Percentiles rank a stretch among this genome's conserved stretches.
Evolutionary conservation across 2,113 vertebrate species (phyloP).

Genomic region (Cyprinodon brontotheroides): DNA sequence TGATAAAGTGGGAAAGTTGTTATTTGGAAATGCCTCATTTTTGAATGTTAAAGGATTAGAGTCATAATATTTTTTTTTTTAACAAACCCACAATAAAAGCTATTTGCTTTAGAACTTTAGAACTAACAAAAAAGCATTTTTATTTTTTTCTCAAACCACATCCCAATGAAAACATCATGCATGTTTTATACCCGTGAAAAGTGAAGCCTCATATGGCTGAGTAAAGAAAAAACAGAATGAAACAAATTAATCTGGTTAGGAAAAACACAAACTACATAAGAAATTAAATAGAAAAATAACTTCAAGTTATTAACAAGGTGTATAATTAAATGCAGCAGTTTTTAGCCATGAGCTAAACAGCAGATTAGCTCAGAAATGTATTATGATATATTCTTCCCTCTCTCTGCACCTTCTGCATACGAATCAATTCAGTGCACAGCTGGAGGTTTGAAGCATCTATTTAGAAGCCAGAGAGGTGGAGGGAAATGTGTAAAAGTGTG

Average conservation of each 20-base stretch:
- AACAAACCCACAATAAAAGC: conserved; percentile 21
- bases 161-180: not conserved
- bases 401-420: conserved; percentile 39
- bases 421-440: conserved; percentile 48
- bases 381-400: conserved; percentile 42
- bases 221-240: not conserved
- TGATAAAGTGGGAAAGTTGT: not conserved
- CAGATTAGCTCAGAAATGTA: conserved; percentile 60
- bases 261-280: conserved; percentile 6
- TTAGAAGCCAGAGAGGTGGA: conserved; percentile 18
- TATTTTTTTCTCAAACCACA: not conserved
- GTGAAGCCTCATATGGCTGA: conserved; percentile 1
- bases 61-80: conserved; percentile 6
- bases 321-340: conserved; percentile 54
- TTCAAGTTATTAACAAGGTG: conserved; percentile 50
- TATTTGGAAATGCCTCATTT: not conserved
- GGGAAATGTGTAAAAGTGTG: conserved; percentile 20
- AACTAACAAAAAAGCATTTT: conserved; percentile 3
- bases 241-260: conserved; percentile 2
- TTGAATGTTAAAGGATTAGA: not conserved
- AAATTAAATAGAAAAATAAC: conserved; percentile 45
- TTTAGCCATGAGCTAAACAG: conserved; percentile 50
- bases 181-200: not conserved
- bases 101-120: conserved; percentile 3
- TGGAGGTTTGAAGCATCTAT: conserved; percentile 46